phyloP scores from a whole-genome alignment of 1,140 invertebrate genomes.

The Goniozus legneri region DNA sequence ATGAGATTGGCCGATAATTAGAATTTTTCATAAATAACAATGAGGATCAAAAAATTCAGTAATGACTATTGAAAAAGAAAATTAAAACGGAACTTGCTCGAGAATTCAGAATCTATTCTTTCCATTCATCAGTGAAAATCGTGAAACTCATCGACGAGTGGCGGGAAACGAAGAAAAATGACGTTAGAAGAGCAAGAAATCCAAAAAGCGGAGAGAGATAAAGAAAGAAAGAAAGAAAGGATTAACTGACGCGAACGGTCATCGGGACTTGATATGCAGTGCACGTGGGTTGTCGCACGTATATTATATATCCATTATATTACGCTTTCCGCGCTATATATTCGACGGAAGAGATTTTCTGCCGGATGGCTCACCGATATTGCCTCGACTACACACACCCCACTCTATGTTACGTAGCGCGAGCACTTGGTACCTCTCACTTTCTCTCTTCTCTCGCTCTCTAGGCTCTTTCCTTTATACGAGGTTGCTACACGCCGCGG shows the following conservation, averaged over 20 bases:
- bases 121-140: no score
- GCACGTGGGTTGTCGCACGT: slow-evolving; percentile 16
- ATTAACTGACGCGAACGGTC: slow-evolving; percentile 19
- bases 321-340: slow-evolving; percentile 22
- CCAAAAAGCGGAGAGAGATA: background rate
- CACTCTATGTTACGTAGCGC: no score
- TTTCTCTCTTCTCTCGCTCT: slow-evolving; percentile 16
- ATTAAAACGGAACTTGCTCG: no score
- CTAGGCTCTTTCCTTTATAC: slow-evolving; percentile 25
- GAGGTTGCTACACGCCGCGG: slow-evolving; percentile 19
- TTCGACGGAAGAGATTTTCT: slow-evolving; percentile 34
- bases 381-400: no score
- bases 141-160: no score
- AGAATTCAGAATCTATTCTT: no score
- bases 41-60: no score
- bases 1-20: no score
- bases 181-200: background rate
- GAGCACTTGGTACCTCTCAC: no score
- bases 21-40: no score
- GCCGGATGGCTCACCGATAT: slow-evolving; percentile 30
- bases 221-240: slow-evolving; percentile 11
- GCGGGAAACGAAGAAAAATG: background rate
- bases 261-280: slow-evolving; percentile 31
- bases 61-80: no score
- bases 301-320: slow-evolving; percentile 31